A percentile compares a stretch with the other conserved stretches of the same genome.
phyloP scores from a whole-genome alignment of 2,113 vertebrate species.

The Anguilla japonica region DNA sequence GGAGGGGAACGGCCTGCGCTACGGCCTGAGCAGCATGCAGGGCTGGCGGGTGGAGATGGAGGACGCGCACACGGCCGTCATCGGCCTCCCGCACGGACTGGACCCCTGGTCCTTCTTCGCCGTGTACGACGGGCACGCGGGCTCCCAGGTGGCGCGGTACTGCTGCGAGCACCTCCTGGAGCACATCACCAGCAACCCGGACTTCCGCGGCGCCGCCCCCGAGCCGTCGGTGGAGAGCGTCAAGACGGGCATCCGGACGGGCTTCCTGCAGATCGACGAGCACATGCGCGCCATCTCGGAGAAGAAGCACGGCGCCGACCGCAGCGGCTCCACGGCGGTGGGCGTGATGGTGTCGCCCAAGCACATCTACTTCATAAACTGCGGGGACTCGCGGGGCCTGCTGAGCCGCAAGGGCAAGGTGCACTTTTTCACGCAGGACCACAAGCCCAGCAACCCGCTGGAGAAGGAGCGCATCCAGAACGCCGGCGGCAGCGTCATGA shows the following conservation, averaged over 20 bases:
- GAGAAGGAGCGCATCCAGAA: conserved; percentile 90
- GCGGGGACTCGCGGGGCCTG: conserved; percentile 84
- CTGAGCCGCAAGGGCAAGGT: conserved; percentile 83
- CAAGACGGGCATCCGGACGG: conserved; percentile 87
- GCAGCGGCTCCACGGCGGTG: conserved; percentile 86
- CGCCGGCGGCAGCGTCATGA: conserved; percentile 88
- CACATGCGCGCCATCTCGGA: conserved; percentile 89
- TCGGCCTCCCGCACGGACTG: conserved; percentile 82
- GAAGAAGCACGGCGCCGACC: conserved; percentile 85
- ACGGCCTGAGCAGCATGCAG: conserved; percentile 86
- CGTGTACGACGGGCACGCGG: conserved; percentile 86
- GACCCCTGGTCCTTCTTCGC: conserved; percentile 87
- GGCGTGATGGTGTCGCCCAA: conserved; percentile 83
- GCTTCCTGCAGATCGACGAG: conserved; percentile 89
- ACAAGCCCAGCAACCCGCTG: conserved; percentile 87
- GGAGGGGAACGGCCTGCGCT: conserved; percentile 81
- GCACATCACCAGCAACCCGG: conserved; percentile 86
- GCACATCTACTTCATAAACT: conserved; percentile 88
- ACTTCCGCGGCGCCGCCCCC: conserved; percentile 75
- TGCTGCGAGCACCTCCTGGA: conserved; percentile 85
- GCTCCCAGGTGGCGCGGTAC: conserved; percentile 86
- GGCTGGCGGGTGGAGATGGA: conserved; percentile 91
- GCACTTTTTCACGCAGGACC: conserved; percentile 89
- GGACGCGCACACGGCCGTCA: conserved; percentile 85
- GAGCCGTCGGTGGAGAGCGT: conserved; percentile 85